phyloP scores from a whole-genome alignment of 2,113 vertebrate genomes.

The Alligator mississippiensis region DNA sequence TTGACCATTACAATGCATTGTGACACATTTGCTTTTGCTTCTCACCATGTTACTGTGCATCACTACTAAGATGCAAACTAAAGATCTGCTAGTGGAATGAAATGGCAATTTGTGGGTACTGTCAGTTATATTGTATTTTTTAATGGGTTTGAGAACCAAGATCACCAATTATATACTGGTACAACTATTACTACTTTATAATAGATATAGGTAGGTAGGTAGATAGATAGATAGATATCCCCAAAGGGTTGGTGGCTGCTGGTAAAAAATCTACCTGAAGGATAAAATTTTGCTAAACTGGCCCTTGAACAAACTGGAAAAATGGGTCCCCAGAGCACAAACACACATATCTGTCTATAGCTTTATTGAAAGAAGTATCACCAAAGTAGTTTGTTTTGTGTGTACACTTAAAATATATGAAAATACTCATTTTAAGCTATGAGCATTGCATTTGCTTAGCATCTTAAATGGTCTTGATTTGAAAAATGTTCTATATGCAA shows the following conservation, averaged over 20 bases:
- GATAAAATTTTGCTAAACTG: not conserved
- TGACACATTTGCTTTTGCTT: not conserved
- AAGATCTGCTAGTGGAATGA: not conserved
- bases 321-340: not conserved
- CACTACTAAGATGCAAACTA: not conserved
- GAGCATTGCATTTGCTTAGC: not conserved
- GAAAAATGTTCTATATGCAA: not conserved
- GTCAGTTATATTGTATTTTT: not conserved
- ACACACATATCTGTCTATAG: not conserved
- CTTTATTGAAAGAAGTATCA: not conserved
- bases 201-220: not conserved
- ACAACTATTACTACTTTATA: not conserved
- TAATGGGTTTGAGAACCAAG: not conserved
- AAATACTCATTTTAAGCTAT: not conserved
- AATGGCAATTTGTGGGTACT: not conserved
- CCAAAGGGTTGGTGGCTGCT: not conserved
- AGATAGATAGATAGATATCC: not conserved
- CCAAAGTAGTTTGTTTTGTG: not conserved
- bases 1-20: not conserved
- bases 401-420: not conserved
- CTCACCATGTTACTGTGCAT: not conserved
- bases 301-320: not conserved
- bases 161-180: not conserved
- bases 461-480: not conserved
- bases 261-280: not conserved